Percentiles rank a stretch among this genome's conserved stretches.
Conservation (phyloP, 2,797 vertebrate genomes). For the Crocodylus rhombifer region DNA sequence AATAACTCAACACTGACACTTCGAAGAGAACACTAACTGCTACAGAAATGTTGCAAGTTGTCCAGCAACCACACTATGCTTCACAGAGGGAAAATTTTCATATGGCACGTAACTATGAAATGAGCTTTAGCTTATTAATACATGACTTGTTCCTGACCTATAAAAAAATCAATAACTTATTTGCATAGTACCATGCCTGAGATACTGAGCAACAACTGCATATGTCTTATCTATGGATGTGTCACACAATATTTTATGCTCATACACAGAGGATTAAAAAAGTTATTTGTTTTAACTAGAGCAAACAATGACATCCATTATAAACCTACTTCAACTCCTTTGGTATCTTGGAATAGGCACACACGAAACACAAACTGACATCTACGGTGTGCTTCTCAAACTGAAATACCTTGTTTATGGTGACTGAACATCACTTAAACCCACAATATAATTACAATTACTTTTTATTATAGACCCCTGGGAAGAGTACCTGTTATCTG, state of each 20-base stretch:
- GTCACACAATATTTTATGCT: constrained; percentile 64
- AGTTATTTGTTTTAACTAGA: constrained; percentile 81
- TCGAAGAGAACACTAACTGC: constrained; percentile 18
- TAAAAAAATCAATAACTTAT: constrained; percentile 76
- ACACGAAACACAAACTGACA: constrained; percentile 64
- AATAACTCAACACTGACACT: constrained; percentile 33
- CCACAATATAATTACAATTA: background rate
- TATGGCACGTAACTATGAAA: constrained; percentile 55
- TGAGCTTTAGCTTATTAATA: constrained; percentile 68
- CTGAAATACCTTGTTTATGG: background rate
- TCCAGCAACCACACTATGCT: constrained; percentile 78
- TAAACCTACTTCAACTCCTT: constrained; percentile 64
- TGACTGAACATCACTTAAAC: constrained; percentile 18
- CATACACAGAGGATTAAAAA: constrained; percentile 54
- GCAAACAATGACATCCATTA: constrained; percentile 83
- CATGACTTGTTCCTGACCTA: constrained; percentile 58
- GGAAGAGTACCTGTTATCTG: background rate
- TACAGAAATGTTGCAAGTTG: constrained; percentile 57
- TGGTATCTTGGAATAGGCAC: constrained; percentile 84
- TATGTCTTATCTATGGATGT: constrained; percentile 74
- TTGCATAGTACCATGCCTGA: constrained; percentile 74
- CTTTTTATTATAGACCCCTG: background rate
- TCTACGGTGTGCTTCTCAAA: constrained; percentile 44
- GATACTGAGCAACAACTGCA: constrained; percentile 64
- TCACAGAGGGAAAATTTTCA: constrained; percentile 52